These are phyloP conservation scores for Pachyseris speciosa DNA, from an alignment of 64 coral and sea anemone species.

Conservation along the genomic window DNA sequence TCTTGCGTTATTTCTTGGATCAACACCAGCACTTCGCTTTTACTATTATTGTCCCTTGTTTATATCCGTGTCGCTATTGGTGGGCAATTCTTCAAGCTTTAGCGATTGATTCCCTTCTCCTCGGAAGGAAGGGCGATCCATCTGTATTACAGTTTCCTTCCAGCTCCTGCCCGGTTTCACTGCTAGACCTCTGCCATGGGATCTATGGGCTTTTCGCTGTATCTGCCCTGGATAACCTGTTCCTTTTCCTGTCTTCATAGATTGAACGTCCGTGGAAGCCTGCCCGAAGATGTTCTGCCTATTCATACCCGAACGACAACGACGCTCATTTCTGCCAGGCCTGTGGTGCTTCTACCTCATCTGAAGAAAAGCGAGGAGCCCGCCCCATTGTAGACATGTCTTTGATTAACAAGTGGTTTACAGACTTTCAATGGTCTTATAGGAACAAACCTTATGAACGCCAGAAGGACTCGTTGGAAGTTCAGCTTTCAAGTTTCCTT, in stretches of 20 bases:
- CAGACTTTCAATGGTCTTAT: not conserved
- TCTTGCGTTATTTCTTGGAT: conserved; percentile 19
- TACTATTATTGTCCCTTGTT: conserved; percentile 3
- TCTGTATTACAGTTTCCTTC: conserved; percentile 12
- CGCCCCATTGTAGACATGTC: not conserved
- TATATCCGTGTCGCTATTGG: conserved; percentile 6
- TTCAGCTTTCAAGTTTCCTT: conserved; percentile 1
- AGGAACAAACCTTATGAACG: conserved; percentile 2
- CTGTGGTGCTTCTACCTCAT: not conserved
- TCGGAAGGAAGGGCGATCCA: not conserved
- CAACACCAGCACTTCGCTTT: not conserved
- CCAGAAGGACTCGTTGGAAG: conserved; percentile 4
- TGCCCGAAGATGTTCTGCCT: conserved; percentile 7
- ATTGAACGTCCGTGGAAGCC: conserved; percentile 29
- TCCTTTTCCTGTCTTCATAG: not conserved
- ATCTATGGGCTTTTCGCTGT: conserved; percentile 45
- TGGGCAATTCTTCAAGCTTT: conserved; percentile 24
- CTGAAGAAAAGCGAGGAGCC: not conserved
- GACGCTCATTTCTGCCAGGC: conserved; percentile 45
- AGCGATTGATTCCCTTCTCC: not conserved
- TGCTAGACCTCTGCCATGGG: conserved; percentile 21
- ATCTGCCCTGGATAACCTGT: not conserved
- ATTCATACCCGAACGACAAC: conserved; percentile 12
- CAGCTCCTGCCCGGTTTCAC: not conserved
- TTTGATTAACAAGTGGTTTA: not conserved